A percentile compares a stretch with the other conserved stretches of the same genome.
These are phyloP conservation scores for Orussus abietinus DNA, from an alignment of 1,140 invertebrate genomes.

Conservation along the genomic window DNA sequence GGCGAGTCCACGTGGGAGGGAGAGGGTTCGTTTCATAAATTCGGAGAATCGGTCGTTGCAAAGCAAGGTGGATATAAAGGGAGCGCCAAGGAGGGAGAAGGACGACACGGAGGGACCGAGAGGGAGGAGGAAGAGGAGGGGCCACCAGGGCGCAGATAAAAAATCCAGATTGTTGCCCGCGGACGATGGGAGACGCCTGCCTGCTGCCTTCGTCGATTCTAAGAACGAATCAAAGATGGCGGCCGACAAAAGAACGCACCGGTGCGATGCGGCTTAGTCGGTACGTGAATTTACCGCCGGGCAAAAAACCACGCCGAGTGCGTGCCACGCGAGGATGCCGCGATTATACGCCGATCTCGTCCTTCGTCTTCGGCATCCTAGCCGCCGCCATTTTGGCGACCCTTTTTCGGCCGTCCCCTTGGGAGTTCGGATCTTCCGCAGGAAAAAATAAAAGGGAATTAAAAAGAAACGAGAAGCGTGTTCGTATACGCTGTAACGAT, in stretches of 20 bases:
- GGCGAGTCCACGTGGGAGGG: constrained; percentile 23
- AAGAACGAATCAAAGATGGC: constrained; percentile 41
- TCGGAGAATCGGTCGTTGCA: constrained; percentile 28
- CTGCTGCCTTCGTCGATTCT: constrained; percentile 35
- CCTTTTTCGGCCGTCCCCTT: too few species aligned
- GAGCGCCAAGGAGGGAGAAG: constrained; percentile 5
- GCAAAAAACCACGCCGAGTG: background rate
- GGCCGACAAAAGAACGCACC: constrained; percentile 32
- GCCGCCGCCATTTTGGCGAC: too few species aligned
- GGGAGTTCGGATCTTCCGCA: too few species aligned
- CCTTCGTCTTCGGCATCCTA: too few species aligned
- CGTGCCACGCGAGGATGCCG: too few species aligned
- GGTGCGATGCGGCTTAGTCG: constrained; percentile 12
- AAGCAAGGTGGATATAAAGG: constrained; percentile 13
- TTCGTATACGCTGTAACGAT: too few species aligned
- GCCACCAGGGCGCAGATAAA: constrained; percentile 3
- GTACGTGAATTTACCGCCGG: constrained; percentile 19
- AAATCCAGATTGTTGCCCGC: constrained; percentile 26
- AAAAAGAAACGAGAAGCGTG: background rate
- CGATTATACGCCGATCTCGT: too few species aligned
- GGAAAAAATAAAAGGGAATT: background rate
- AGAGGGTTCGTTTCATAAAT: constrained; percentile 30
- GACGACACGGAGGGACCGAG: constrained; percentile 5
- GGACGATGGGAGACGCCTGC: constrained; percentile 18
- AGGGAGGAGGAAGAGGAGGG: constrained; percentile 1